Evolutionary conservation across 2,888 invertebrate genomes (phyloP).

Genomic region (Oligia strigilis): DNA sequence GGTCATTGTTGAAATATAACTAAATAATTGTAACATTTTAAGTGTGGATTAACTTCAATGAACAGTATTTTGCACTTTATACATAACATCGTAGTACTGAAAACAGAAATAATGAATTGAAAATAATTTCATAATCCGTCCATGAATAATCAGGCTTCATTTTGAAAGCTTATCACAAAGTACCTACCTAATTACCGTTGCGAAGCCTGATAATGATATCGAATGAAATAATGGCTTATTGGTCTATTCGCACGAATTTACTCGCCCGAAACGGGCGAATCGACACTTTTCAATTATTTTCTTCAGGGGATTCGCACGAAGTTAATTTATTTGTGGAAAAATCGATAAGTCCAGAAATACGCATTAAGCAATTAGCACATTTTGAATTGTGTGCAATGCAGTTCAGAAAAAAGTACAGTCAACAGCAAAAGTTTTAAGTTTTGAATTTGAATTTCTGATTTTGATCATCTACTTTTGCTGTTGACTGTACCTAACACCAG

Average conservation of each 20-base stretch:
- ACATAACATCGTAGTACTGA: background rate
- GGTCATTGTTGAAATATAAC: background rate
- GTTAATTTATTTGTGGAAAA: background rate
- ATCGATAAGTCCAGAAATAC: background rate
- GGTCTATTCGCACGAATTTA: background rate
- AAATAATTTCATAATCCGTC: slow-evolving; percentile 11
- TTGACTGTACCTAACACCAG: no score
- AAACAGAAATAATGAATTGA: background rate
- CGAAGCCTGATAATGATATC: slow-evolving; percentile 23
- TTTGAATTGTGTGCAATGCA: no score
- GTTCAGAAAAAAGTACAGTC: no score
- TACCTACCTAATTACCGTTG: background rate
- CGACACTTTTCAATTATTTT: background rate
- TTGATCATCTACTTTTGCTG: no score
- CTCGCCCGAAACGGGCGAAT: background rate
- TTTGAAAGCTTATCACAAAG: slow-evolving; percentile 8
- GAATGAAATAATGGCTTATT: background rate
- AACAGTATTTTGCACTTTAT: background rate
- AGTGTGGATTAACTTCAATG: background rate
- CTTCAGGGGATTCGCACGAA: background rate
- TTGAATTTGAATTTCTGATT: no score
- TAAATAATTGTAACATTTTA: background rate
- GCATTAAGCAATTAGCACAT: background rate
- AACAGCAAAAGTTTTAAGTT: no score
- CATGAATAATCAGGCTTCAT: slow-evolving; percentile 8